These are phyloP conservation scores for Syngnathus rostellatus DNA, from an alignment of 2,797 vertebrate species.

Conservation along the genomic window DNA sequence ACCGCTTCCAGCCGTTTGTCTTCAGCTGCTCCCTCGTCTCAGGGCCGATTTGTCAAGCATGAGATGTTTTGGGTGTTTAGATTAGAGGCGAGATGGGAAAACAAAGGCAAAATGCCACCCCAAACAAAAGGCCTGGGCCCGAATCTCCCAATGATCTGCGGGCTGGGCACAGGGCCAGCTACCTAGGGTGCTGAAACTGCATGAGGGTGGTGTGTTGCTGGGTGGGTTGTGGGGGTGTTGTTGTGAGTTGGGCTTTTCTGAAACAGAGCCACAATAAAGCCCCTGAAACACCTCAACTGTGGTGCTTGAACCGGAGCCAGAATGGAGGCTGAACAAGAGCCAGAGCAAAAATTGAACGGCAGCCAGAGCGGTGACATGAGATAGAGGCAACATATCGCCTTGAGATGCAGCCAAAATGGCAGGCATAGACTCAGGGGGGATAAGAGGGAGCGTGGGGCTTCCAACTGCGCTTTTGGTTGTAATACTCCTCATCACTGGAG, in stretches of 20 bases:
- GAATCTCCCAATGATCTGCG: constrained; percentile 67
- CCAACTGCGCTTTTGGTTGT: constrained; percentile 56
- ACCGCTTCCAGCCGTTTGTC: constrained; percentile 71
- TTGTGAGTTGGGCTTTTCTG: constrained; percentile 32
- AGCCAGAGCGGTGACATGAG: constrained; percentile 66
- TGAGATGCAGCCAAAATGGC: constrained; percentile 65
- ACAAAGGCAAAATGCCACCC: constrained; percentile 74
- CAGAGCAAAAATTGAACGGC: constrained; percentile 58
- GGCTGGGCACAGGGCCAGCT: constrained; percentile 67
- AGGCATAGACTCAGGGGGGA: constrained; percentile 54
- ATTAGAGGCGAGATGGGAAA: constrained; percentile 72
- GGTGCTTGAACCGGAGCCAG: constrained; percentile 63
- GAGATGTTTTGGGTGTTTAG: constrained; percentile 73
- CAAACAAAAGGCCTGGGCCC: constrained; percentile 68
- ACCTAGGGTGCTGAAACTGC: constrained; percentile 69
- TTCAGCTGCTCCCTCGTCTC: constrained; percentile 62
- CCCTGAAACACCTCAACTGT: constrained; percentile 53
- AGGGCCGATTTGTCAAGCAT: constrained; percentile 69
- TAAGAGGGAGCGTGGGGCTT: constrained; percentile 41
- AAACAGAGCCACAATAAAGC: constrained; percentile 63
- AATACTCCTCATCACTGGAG: constrained; percentile 52
- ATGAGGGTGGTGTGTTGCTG: constrained; percentile 11
- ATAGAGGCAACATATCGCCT: constrained; percentile 63
- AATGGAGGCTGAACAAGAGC: constrained; percentile 56
- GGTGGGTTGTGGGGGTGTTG: background rate